A percentile compares a stretch with the other conserved stretches of the same genome.
phyloP scores from a whole-genome alignment of 2,113 vertebrate species.

The Alaudala cheleensis region DNA sequence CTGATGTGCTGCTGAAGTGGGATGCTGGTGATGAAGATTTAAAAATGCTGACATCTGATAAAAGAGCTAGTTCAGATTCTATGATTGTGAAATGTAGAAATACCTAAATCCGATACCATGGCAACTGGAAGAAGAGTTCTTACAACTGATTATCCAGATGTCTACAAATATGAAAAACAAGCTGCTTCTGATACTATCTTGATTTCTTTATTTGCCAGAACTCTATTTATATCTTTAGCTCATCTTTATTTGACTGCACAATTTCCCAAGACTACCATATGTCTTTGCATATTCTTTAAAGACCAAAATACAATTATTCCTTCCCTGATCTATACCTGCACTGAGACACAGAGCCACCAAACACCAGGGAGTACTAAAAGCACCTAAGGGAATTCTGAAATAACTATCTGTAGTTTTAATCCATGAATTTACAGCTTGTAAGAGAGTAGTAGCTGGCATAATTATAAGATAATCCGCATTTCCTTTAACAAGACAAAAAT shows the following conservation, averaged over 20 bases:
- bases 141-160: neutral
- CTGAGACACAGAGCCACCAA: neutral
- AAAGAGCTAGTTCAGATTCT: neutral
- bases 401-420: constrained; percentile 13
- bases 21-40: neutral
- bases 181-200: neutral
- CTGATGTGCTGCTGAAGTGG: neutral
- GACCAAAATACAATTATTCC: neutral
- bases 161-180: neutral
- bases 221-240: neutral
- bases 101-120: neutral
- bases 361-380: neutral
- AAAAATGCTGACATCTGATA: neutral
- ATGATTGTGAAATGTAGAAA: neutral
- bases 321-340: neutral
- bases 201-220: neutral
- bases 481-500: constrained; percentile 34
- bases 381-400: neutral
- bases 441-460: neutral
- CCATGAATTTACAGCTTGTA: constrained; percentile 17
- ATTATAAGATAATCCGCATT: neutral
- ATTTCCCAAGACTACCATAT: neutral
- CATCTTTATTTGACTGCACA: neutral
- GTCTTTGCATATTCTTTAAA: neutral
- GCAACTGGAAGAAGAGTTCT: constrained; percentile 1